phyloP scores from a whole-genome alignment of 2,113 vertebrate species.

The Sander lucioperca region DNA sequence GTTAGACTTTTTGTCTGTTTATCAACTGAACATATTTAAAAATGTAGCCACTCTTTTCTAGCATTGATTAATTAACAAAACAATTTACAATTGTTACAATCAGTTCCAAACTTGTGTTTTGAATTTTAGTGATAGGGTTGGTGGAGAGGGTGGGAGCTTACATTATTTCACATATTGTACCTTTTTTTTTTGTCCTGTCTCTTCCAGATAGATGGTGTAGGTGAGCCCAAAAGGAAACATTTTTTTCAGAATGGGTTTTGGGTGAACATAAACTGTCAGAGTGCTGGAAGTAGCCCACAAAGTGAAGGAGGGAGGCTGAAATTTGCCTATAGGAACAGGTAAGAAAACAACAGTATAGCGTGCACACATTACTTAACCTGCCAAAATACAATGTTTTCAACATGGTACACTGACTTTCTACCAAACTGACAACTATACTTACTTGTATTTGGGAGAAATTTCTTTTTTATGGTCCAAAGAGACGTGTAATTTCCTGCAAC shows the following conservation, averaged over 20 bases:
- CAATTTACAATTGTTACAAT: background rate
- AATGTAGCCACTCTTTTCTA: background rate
- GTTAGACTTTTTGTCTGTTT: background rate
- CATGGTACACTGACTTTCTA: background rate
- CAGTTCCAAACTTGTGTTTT: background rate
- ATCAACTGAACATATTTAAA: background rate
- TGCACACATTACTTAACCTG: background rate
- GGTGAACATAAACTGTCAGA: conserved; percentile 67
- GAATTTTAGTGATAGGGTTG: background rate
- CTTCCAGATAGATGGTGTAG: conserved; percentile 73
- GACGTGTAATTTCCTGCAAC: background rate
- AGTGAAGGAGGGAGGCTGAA: conserved; percentile 76
- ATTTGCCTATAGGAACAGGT: conserved; percentile 58
- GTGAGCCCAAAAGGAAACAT: conserved; percentile 65
- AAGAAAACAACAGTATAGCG: background rate
- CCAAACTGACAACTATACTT: conserved; percentile 32
- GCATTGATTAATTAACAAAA: no score
- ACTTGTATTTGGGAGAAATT: conserved; percentile 59
- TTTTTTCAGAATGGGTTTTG: conserved; percentile 64
- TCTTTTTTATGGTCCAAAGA: background rate
- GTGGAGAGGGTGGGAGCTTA: background rate
- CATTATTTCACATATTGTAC: background rate
- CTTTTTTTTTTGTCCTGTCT: conserved; percentile 45
- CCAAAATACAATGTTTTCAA: background rate
- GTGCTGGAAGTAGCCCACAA: conserved; percentile 68